Evolutionary conservation across 2,888 invertebrate species (phyloP).

Genomic region (Ectobius pallidus): DNA sequence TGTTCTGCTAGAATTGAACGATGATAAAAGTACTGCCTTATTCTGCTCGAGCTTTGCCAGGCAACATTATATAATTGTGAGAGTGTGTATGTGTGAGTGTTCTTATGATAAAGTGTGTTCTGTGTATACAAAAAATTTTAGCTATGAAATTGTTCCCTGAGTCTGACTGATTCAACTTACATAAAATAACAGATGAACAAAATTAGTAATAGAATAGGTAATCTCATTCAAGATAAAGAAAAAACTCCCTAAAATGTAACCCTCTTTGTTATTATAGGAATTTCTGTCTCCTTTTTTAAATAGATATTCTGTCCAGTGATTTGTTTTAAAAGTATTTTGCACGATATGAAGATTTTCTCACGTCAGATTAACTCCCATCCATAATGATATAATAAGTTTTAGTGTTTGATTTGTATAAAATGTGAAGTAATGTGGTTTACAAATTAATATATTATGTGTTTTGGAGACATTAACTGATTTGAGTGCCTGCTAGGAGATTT

Average conservation of each 20-base stretch:
- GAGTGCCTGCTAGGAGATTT: conserved; percentile 17
- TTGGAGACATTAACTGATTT: conserved; percentile 11
- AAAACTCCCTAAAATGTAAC: neutral
- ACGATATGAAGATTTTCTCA: neutral
- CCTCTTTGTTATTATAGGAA: neutral
- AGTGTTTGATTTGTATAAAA: neutral
- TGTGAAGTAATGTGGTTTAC: neutral
- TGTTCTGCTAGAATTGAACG: conserved; percentile 27
- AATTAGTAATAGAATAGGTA: conserved; percentile 1
- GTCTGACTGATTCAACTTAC: neutral
- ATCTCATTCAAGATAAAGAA: neutral
- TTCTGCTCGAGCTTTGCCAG: conserved; percentile 39
- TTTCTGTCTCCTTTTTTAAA: neutral
- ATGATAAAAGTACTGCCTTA: conserved; percentile 38
- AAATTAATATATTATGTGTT: neutral
- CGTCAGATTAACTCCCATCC: neutral
- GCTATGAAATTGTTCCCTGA: neutral
- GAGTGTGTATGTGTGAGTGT: conserved; percentile 21
- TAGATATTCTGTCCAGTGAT: neutral
- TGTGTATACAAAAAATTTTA: neutral
- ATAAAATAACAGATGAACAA: neutral
- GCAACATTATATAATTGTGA: conserved; percentile 32
- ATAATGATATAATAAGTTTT: neutral
- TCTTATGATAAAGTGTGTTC: neutral
- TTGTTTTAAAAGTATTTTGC: neutral